Evolutionary conservation across 2,797 vertebrate genomes (phyloP).

Genomic region (Threskiornis aethiopicus): DNA sequence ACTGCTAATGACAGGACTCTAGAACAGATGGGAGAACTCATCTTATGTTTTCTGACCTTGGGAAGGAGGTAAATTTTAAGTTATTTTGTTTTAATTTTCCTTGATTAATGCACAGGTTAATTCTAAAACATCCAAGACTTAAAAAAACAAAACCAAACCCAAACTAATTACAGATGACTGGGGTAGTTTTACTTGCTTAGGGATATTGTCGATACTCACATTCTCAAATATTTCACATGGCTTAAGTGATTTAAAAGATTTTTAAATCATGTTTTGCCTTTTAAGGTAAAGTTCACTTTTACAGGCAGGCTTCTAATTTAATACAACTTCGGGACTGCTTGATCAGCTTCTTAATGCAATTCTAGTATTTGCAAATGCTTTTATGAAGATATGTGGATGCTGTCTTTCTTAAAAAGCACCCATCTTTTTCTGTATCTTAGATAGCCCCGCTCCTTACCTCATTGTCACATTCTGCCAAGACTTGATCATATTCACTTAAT

Average conservation of each 20-base stretch:
- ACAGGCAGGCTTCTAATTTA: not conserved
- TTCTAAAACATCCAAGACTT: not conserved
- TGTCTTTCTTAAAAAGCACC: not conserved
- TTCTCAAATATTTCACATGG: not conserved
- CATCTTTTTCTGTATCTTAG: not conserved
- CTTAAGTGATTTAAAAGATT: not conserved
- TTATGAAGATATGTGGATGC: not conserved
- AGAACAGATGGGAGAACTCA: not conserved
- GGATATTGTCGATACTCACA: not conserved
- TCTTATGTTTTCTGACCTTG: not conserved
- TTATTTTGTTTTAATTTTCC: not conserved
- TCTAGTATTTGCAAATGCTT: not conserved
- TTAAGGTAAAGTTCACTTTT: not conserved
- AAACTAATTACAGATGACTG: not conserved
- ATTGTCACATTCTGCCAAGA: slow-evolving; percentile 88
- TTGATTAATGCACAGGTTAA: not conserved
- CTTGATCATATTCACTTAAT: slow-evolving; percentile 92
- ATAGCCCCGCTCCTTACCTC: slow-evolving; percentile 76
- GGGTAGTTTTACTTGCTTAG: not conserved
- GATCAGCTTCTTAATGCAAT: not conserved
- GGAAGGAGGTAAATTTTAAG: not conserved
- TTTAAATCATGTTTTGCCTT: not conserved
- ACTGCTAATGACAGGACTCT: not conserved
- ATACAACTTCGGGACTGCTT: not conserved
- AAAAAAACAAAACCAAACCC: not conserved